phyloP scores from a whole-genome alignment of 2,888 invertebrate species.

The Agrotis exclamationis region DNA sequence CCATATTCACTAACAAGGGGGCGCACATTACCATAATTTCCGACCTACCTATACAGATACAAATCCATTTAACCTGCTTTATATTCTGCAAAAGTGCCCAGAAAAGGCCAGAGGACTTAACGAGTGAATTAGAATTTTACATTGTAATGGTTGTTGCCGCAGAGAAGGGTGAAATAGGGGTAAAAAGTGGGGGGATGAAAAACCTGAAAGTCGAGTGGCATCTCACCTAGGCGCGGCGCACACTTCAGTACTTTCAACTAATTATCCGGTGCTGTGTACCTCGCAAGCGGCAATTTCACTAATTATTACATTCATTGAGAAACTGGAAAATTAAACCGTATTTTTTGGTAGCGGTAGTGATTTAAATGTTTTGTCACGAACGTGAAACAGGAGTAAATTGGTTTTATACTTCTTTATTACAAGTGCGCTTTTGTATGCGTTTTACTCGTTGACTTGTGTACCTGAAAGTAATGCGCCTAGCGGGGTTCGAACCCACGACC shows the following conservation, averaged over 20 bases:
- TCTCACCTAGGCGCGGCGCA: slow-evolving; percentile 56
- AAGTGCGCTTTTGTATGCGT: slow-evolving; percentile 23
- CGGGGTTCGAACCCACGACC: too few relatives aligned
- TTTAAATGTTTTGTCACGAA: slow-evolving; percentile 59
- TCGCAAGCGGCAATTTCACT: slow-evolving; percentile 65
- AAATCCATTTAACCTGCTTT: slow-evolving; percentile 78
- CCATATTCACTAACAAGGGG: slow-evolving; percentile 67
- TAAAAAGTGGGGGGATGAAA: slow-evolving; percentile 58
- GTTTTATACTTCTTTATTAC: slow-evolving; percentile 48
- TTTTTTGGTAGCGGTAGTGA: slow-evolving; percentile 56
- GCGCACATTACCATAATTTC: slow-evolving; percentile 69
- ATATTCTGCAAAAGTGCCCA: slow-evolving; percentile 78
- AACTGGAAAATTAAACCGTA: slow-evolving; percentile 56
- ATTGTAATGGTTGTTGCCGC: slow-evolving; percentile 76
- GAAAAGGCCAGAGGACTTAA: slow-evolving; percentile 77
- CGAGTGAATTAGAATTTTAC: slow-evolving; percentile 86
- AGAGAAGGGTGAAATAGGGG: slow-evolving; percentile 62
- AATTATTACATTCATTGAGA: slow-evolving; percentile 66
- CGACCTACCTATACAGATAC: slow-evolving; percentile 68
- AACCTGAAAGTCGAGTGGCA: slow-evolving; percentile 54
- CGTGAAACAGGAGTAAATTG: slow-evolving; percentile 46
- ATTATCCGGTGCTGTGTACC: slow-evolving; percentile 65
- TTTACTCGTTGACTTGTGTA: slow-evolving; percentile 25
- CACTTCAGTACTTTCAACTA: slow-evolving; percentile 69
- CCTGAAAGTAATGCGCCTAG: too few relatives aligned